Evolutionary conservation across 2,888 invertebrate genomes (phyloP), one percentile per base, ranked within the genome.

Genomic region (Cosmorhoe ocellata): DNA sequence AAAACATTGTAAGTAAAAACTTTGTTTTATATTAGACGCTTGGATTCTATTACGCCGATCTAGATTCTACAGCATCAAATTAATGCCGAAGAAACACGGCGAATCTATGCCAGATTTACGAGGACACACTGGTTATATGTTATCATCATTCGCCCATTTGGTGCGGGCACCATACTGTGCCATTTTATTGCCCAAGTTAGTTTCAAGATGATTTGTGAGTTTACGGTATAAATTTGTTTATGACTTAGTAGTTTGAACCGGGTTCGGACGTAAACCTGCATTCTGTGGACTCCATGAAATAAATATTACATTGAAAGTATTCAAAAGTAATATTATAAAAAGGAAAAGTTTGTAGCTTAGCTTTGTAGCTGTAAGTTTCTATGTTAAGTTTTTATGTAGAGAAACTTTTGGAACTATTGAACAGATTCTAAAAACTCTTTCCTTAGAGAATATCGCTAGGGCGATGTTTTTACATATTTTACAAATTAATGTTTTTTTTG

Each of bases 111-210:
- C 22, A 53, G 51, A 55, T 61, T 61, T 56, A 59, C 51, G 56
- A 57, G 47, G 48, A 53, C 38, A 39, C 50, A 39, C 46, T 45
- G 49, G 49, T 48, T 59, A 74, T 71, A 74, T 63, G 71, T 72
- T 75, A 71, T 74, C 75, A 77, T 79, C 69, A 75, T 76, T 76
- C 62, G 64, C 60, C 68, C 68, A 69, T 81, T 79, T 73, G 64
- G 63, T 61, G 59, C 61, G 51, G 43, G 63, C 70, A 68, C 70
- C 75, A 77, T 79, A 75, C 73, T 76, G 80, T 59, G 51, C 65
- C 69, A 64, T 74, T 79, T 81, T 82, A 82, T 79, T 79, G 63
- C 76, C 58, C 55, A 78, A 81, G 64, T 81, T 82, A 54, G 67
- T 66, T 71, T 55, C 62, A 6, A 55, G 44, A 57, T 58, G 59